These are phyloP conservation scores for Bombus terrestris DNA, from an alignment of 1,140 invertebrate genomes.

Conservation along the genomic window DNA sequence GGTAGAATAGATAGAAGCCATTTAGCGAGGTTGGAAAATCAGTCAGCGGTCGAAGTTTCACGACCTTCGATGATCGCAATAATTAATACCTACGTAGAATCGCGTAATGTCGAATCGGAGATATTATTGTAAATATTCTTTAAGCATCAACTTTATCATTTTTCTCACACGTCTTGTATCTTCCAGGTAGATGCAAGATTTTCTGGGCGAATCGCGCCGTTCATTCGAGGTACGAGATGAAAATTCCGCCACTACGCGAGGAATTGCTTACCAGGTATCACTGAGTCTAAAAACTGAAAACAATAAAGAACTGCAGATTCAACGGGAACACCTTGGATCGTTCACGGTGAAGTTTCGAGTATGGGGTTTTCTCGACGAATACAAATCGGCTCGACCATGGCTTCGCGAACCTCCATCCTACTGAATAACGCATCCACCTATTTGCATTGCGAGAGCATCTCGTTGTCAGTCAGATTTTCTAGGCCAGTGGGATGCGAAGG, in stretches of 20 bases:
- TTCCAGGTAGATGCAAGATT: not conserved
- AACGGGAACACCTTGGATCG: conserved; percentile 31
- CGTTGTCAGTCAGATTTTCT: conserved; percentile 63
- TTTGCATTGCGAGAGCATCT: conserved; percentile 46
- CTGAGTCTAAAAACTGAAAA: not conserved
- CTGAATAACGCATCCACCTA: conserved; percentile 63
- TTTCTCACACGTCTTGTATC: too few relatives aligned
- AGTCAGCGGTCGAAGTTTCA: too few relatives aligned
- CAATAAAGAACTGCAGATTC: conserved; percentile 52
- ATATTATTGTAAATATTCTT: too few relatives aligned
- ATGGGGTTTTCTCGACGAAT: conserved; percentile 54
- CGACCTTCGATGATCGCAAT: too few relatives aligned
- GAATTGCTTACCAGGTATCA: not conserved
- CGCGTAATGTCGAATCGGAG: too few relatives aligned
- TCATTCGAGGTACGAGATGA: not conserved
- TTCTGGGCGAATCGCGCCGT: not conserved
- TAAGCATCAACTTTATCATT: too few relatives aligned
- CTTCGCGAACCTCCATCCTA: conserved; percentile 33
- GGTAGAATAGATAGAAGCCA: not conserved
- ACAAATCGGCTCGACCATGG: conserved; percentile 61
- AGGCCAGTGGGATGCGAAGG: conserved; percentile 12
- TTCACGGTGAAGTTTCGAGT: conserved; percentile 29
- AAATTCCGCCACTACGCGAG: not conserved
- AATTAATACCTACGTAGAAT: too few relatives aligned
- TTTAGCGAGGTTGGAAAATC: too few relatives aligned